These are phyloP conservation scores for Centropristis striata DNA, from an alignment of 2,113 vertebrate species.

Conservation along the genomic window DNA sequence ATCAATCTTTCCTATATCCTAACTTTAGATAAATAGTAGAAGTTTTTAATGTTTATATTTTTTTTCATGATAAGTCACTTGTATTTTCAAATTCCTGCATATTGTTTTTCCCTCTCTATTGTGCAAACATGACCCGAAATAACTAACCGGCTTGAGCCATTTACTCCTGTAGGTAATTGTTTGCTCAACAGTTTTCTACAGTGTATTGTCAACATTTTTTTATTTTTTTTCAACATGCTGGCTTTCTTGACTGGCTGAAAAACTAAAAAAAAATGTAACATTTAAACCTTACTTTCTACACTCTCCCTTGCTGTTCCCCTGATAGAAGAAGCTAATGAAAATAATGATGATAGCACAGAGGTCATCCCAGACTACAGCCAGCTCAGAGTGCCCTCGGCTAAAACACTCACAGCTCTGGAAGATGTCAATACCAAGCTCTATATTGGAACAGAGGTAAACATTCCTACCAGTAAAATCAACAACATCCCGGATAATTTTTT, in stretches of 20 bases:
- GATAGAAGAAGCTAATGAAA: slow-evolving; percentile 74
- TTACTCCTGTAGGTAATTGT: not conserved
- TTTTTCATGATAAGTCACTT: not conserved
- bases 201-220: not conserved
- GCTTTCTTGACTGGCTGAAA: slow-evolving; percentile 7
- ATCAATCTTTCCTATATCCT: slow-evolving; percentile 24
- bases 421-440: slow-evolving; percentile 88
- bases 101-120: not conserved
- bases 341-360: not conserved
- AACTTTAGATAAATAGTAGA: slow-evolving; percentile 4
- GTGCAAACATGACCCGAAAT: not conserved
- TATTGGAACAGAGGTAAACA: slow-evolving; percentile 91
- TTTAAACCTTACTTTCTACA: not conserved
- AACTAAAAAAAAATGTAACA: not conserved
- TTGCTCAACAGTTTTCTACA: not conserved
- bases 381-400: slow-evolving; percentile 77
- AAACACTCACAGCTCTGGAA: slow-evolving; percentile 76
- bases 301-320: not conserved
- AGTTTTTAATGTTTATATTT: not conserved
- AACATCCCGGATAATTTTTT: not conserved
- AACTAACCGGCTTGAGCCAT: not conserved
- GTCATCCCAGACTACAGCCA: slow-evolving; percentile 72
- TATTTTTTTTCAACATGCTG: not conserved
- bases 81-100: not conserved
- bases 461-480: not conserved